These are phyloP conservation scores for Tupiocoris notatus DNA, from an alignment of 2,888 invertebrate genomes.

Conservation along the genomic window DNA sequence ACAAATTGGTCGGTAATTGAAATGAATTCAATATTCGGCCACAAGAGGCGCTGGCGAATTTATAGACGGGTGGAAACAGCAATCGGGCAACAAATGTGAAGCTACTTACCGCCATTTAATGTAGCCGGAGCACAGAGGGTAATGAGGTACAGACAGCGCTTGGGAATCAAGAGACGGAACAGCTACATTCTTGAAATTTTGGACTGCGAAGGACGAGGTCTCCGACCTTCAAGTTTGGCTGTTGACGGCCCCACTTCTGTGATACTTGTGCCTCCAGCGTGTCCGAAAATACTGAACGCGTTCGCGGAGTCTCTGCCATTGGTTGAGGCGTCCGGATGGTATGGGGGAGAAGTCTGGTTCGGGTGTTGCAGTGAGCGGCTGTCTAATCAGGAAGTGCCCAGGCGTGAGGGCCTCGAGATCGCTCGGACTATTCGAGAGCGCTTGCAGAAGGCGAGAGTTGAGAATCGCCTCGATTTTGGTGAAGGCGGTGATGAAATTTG, in stretches of 20 bases:
- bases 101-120: too few relatives aligned
- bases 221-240: slow-evolving; percentile 29
- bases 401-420: slow-evolving; percentile 48
- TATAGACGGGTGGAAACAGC: too few relatives aligned
- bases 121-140: too few relatives aligned
- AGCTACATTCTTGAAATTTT: too few relatives aligned
- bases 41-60: too few relatives aligned
- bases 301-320: slow-evolving; percentile 47
- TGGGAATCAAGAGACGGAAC: too few relatives aligned
- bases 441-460: background rate
- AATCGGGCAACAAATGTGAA: too few relatives aligned
- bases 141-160: too few relatives aligned
- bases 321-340: slow-evolving; percentile 45
- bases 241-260: slow-evolving; percentile 37
- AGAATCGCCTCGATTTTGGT: too few relatives aligned
- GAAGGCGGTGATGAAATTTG: slow-evolving; percentile 49
- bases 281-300: slow-evolving; percentile 49
- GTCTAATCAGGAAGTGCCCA: too few relatives aligned
- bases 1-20: too few relatives aligned
- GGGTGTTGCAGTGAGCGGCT: slow-evolving; percentile 45
- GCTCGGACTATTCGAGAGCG: slow-evolving; percentile 5
- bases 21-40: too few relatives aligned
- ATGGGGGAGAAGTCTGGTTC: slow-evolving; percentile 46
- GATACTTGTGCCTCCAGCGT: slow-evolving; percentile 47
- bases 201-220: slow-evolving; percentile 43